phyloP scores from a whole-genome alignment of 2,888 invertebrate genomes.

The Drosophila neonasuta region DNA sequence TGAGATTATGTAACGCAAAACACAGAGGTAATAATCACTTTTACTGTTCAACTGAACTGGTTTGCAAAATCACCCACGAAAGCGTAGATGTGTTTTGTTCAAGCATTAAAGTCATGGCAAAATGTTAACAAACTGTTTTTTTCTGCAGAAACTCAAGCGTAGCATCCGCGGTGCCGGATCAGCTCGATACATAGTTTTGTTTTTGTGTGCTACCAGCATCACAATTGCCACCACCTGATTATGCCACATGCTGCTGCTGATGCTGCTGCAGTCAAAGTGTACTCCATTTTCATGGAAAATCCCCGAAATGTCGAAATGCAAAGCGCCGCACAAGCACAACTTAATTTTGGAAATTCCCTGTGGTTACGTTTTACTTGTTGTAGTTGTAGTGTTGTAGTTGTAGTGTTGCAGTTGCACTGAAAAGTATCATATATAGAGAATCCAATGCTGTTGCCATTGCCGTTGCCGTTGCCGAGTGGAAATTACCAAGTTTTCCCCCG shows the following conservation, averaged over 20 bases:
- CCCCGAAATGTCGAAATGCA: slow-evolving; percentile 6
- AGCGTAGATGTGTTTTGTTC: slow-evolving; percentile 8
- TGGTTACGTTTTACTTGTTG: neutral
- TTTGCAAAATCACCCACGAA: slow-evolving; percentile 56
- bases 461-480: slow-evolving; percentile 11
- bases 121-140: slow-evolving; percentile 65
- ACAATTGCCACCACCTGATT: neutral
- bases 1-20: slow-evolving; percentile 68
- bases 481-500: slow-evolving; percentile 8
- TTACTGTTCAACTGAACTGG: slow-evolving; percentile 67
- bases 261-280: neutral
- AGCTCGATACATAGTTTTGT: too few species aligned
- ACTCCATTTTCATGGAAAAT: slow-evolving; percentile 7
- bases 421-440: neutral
- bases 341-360: slow-evolving; percentile 43
- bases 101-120: slow-evolving; percentile 60
- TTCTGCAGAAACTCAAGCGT: slow-evolving; percentile 3
- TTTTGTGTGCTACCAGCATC: too few species aligned
- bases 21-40: slow-evolving; percentile 68
- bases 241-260: neutral
- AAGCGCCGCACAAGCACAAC: neutral
- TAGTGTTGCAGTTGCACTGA: neutral
- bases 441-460: neutral
- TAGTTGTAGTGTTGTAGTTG: neutral
- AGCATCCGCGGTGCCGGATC: neutral